Conservation (phyloP, 2,888 invertebrate species). For the Alviniconcha strummeri region DNA sequence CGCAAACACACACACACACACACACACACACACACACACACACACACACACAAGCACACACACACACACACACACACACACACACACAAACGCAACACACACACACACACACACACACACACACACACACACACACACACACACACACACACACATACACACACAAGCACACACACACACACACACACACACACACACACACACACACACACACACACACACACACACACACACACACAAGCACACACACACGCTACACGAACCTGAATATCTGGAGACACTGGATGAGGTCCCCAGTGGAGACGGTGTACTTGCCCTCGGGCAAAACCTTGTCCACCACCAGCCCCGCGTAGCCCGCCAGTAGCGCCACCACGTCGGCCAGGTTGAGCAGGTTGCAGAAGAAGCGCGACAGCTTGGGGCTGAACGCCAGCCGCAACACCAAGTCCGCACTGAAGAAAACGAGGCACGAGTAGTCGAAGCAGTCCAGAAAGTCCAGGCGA, state of each 20-base stretch:
- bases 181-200: not conserved
- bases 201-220: not conserved
- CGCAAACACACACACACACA: no score
- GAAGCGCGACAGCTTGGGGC: conserved; percentile 48
- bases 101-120: no score
- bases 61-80: no score
- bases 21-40: no score
- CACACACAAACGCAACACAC: no score
- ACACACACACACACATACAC: not conserved
- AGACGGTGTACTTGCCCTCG: conserved; percentile 49
- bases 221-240: not conserved
- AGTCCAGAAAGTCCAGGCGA: conserved; percentile 38
- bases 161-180: not conserved
- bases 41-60: no score
- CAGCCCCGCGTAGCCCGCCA: conserved; percentile 53
- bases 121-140: not conserved
- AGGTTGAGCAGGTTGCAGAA: conserved; percentile 52
- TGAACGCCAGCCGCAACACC: conserved; percentile 50
- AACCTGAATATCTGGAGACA: conserved; percentile 53
- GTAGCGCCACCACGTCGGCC: conserved; percentile 54
- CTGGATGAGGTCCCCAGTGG: conserved; percentile 52
- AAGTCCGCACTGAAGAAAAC: conserved; percentile 64
- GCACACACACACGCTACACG: not conserved
- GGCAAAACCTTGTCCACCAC: conserved; percentile 47
- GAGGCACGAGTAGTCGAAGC: conserved; percentile 55